phyloP scores from a whole-genome alignment of 2,888 invertebrate genomes.

The Cremastinae sp. region DNA sequence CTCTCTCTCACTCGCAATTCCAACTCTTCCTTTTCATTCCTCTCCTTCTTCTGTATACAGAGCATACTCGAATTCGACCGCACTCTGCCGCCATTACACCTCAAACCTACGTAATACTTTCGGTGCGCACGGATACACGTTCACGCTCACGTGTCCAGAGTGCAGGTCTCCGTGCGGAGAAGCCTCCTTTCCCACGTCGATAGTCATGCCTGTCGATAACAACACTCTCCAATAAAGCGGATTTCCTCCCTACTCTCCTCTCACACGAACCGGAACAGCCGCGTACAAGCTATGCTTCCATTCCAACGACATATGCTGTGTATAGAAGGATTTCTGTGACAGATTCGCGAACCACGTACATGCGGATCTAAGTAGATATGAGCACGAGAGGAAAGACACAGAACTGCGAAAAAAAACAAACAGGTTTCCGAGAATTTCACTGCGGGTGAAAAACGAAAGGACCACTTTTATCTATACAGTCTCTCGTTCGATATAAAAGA shows the following conservation, averaged over 20 bases:
- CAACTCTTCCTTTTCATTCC: conserved; percentile 44
- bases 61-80: conserved; percentile 30
- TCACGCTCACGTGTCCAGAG: too few relatives aligned
- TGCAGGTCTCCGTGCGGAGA: conserved; percentile 19
- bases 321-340: conserved; percentile 17
- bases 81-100: conserved; percentile 24
- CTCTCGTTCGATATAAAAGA: too few relatives aligned
- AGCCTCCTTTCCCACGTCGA: conserved; percentile 65
- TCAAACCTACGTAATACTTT: conserved; percentile 27
- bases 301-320: conserved; percentile 30
- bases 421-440: too few relatives aligned
- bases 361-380: neutral
- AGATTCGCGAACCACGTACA: conserved; percentile 45
- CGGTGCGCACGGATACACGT: conserved; percentile 23
- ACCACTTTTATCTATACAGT: too few relatives aligned
- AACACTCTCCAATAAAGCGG: conserved; percentile 78
- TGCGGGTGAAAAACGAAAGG: too few relatives aligned
- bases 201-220: conserved; percentile 74
- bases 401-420: too few relatives aligned
- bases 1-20: conserved; percentile 38
- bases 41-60: conserved; percentile 41
- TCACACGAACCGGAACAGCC: conserved; percentile 57
- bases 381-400: too few relatives aligned
- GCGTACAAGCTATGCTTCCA: conserved; percentile 48
- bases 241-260: conserved; percentile 59